Conservation (phyloP, 2,113 vertebrate species). For the Poeciliopsis retropinna region DNA sequence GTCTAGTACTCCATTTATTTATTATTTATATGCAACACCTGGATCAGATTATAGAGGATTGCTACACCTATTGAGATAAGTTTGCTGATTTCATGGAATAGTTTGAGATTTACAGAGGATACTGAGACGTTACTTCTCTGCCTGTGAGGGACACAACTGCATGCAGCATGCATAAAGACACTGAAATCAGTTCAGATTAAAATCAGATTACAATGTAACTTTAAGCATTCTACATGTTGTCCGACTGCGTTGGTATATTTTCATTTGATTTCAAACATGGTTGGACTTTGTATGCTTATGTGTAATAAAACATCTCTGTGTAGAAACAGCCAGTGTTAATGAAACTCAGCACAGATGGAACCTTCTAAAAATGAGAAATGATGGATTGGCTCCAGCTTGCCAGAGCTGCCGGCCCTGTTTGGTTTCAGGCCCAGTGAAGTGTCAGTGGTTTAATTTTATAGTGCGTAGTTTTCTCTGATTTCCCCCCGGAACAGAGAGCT, state of each 20-base stretch:
- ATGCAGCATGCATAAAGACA: not conserved
- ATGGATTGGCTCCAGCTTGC: conserved; percentile 77
- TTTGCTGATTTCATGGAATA: too few species aligned
- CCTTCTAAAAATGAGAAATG: conserved; percentile 75
- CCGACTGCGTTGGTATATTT: conserved; percentile 27
- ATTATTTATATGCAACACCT: too few species aligned
- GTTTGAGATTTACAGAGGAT: not conserved
- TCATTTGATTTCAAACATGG: conserved; percentile 50
- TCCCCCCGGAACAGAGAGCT: conserved; percentile 76
- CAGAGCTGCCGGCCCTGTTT: conserved; percentile 71
- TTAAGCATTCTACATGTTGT: conserved; percentile 19
- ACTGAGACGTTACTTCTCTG: not conserved
- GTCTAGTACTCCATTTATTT: too few species aligned
- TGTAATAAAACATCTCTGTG: conserved; percentile 56
- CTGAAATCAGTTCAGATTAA: conserved; percentile 19
- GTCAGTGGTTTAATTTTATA: conserved; percentile 84
- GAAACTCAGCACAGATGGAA: conserved; percentile 75
- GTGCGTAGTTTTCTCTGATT: conserved; percentile 81
- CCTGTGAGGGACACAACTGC: too few species aligned
- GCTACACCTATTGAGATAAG: too few species aligned
- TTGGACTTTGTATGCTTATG: conserved; percentile 53
- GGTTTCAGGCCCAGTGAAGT: conserved; percentile 78
- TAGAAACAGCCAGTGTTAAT: conserved; percentile 70
- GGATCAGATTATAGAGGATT: not conserved
- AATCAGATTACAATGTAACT: conserved; percentile 20